These are phyloP conservation scores for Isotomurus palustris DNA, from an alignment of 2,888 invertebrate genomes.

Conservation along the genomic window DNA sequence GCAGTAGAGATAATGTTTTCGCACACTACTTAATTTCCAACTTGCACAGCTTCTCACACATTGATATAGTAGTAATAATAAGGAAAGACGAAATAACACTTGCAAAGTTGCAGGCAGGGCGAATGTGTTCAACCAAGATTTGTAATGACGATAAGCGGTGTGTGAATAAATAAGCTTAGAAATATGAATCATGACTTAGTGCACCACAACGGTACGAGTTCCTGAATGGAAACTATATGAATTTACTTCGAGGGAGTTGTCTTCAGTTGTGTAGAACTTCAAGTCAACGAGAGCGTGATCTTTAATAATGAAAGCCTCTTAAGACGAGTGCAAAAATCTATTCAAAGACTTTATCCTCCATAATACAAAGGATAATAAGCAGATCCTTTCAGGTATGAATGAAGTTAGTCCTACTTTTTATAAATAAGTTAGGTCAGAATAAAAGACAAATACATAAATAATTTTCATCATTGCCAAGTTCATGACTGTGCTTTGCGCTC, in stretches of 20 bases:
- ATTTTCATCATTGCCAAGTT: not conserved
- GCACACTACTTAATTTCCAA: too few relatives aligned
- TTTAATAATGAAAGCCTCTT: constrained; percentile 20
- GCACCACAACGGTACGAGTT: too few relatives aligned
- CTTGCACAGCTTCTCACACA: too few relatives aligned
- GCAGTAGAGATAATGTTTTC: too few relatives aligned
- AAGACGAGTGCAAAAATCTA: constrained; percentile 5
- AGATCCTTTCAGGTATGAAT: not conserved
- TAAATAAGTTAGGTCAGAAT: not conserved
- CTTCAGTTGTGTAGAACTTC: not conserved
- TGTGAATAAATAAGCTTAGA: not conserved
- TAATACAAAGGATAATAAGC: not conserved
- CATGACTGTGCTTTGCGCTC: too few relatives aligned
- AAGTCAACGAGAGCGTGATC: constrained; percentile 26
- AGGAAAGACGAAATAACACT: too few relatives aligned
- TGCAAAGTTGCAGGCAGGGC: too few relatives aligned
- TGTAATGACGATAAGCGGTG: too few relatives aligned
- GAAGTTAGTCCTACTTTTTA: not conserved
- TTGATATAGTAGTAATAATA: too few relatives aligned
- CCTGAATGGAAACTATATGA: not conserved
- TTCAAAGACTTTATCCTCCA: constrained; percentile 1
- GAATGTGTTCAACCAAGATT: too few relatives aligned
- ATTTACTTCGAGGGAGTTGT: constrained; percentile 2
- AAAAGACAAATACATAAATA: not conserved
- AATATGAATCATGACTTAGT: too few relatives aligned